Evolutionary conservation across 2,113 vertebrate species (phyloP).

Genomic region (Festucalex cinctus): DNA sequence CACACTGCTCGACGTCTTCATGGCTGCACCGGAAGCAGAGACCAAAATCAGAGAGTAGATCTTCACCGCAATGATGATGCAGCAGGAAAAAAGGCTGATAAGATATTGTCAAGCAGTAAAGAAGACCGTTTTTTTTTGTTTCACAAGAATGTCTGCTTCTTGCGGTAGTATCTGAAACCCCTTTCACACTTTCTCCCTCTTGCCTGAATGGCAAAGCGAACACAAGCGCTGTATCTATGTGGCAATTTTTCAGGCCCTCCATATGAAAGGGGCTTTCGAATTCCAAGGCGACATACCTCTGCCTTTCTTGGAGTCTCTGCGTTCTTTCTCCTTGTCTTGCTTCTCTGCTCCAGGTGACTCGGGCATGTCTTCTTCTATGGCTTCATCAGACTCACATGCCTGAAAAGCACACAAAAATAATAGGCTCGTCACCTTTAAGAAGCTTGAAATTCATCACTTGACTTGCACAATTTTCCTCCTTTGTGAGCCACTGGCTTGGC

Average conservation of each 20-base stretch:
- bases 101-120: background rate
- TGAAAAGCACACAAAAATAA: slow-evolving; percentile 46
- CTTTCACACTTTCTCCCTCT: background rate
- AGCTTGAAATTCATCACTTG: background rate
- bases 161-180: background rate
- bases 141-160: background rate
- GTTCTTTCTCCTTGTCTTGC: slow-evolving; percentile 82
- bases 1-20: slow-evolving; percentile 80
- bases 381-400: slow-evolving; percentile 84
- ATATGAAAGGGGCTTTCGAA: background rate
- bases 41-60: background rate
- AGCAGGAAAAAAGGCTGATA: background rate
- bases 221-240: background rate
- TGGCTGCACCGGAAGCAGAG: slow-evolving; percentile 62
- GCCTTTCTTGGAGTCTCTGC: slow-evolving; percentile 83
- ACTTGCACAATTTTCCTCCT: background rate
- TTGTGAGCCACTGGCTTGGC: background rate
- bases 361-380: slow-evolving; percentile 85
- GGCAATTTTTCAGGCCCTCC: background rate
- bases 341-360: slow-evolving; percentile 87
- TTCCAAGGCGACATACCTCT: slow-evolving; percentile 59
- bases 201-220: too few species aligned
- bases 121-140: background rate
- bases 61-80: background rate
- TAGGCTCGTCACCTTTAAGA: background rate